phyloP scores from a whole-genome alignment of 2,797 vertebrate genomes.

The Menidia menidia region DNA sequence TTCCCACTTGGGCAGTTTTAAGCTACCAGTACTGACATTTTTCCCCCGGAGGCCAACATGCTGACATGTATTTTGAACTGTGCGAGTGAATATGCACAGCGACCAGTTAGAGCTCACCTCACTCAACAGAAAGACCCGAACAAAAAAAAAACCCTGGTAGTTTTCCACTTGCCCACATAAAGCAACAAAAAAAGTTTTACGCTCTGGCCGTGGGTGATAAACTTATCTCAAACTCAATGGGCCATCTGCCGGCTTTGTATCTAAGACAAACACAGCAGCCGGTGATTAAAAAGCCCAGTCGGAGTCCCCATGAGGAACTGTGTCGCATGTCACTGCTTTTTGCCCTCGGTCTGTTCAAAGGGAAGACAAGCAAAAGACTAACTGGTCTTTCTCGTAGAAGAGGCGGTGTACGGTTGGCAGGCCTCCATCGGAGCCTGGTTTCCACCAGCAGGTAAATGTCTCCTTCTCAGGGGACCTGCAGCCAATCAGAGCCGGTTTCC shows the following conservation, averaged over 20 bases:
- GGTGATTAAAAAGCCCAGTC: neutral
- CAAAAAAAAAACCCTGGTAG: slow-evolving; percentile 15
- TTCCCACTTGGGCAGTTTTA: neutral
- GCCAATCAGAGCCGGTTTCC: slow-evolving; percentile 82
- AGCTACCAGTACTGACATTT: neutral
- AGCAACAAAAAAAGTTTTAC: slow-evolving; percentile 11
- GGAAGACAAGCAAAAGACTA: slow-evolving; percentile 38
- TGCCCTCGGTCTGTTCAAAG: neutral
- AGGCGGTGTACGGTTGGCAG: slow-evolving; percentile 86
- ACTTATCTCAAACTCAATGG: slow-evolving; percentile 12
- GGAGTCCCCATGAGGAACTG: neutral
- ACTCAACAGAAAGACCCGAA: slow-evolving; percentile 34
- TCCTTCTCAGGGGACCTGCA: slow-evolving; percentile 92
- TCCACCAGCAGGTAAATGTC: slow-evolving; percentile 94
- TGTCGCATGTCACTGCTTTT: neutral
- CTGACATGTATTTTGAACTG: slow-evolving; percentile 18
- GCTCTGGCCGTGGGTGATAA: neutral
- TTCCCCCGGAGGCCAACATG: neutral
- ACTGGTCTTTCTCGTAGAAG: slow-evolving; percentile 88
- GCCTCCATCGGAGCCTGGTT: slow-evolving; percentile 86
- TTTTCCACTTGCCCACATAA: slow-evolving; percentile 48
- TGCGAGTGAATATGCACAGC: slow-evolving; percentile 24
- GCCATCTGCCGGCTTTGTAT: slow-evolving; percentile 5
- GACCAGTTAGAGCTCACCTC: slow-evolving; percentile 40
- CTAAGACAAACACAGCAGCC: slow-evolving; percentile 1